Evolutionary conservation across 2,888 invertebrate genomes (phyloP).

Genomic region (Ochropacha duplaris): DNA sequence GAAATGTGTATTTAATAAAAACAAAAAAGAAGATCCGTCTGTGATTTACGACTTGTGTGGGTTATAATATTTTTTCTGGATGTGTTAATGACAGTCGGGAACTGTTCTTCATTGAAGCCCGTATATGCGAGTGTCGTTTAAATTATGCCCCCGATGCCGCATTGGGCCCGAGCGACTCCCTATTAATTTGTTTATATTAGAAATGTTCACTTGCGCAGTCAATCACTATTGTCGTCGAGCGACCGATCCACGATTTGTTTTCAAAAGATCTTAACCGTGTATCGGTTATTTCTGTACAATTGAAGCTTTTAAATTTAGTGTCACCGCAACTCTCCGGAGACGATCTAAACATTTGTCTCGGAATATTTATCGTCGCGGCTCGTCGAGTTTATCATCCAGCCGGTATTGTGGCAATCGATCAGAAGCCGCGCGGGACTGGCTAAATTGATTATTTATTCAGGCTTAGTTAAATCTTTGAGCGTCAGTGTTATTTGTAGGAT

Average conservation of each 20-base stretch:
- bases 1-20: conserved; percentile 65
- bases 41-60: conserved; percentile 63
- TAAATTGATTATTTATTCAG: conserved; percentile 80
- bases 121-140: conserved; percentile 40
- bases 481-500: conserved; percentile 73
- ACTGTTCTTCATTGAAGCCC: conserved; percentile 51
- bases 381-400: conserved; percentile 79
- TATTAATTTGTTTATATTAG: conserved; percentile 83
- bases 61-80: conserved; percentile 63
- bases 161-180: conserved; percentile 59
- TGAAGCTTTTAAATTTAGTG: conserved; percentile 83
- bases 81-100: conserved; percentile 55
- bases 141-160: conserved; percentile 49
- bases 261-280: conserved; percentile 81
- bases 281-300: conserved; percentile 82
- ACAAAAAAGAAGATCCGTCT: conserved; percentile 43
- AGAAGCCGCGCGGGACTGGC: conserved; percentile 70
- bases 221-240: conserved; percentile 80
- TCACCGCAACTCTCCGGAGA: conserved; percentile 80
- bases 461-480: conserved; percentile 76
- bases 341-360: conserved; percentile 80
- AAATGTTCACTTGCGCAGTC: conserved; percentile 81
- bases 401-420: conserved; percentile 80
- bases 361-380: conserved; percentile 79
- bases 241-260: conserved; percentile 82